These are phyloP conservation scores for Ochropacha duplaris DNA, from an alignment of 2,888 invertebrate genomes.

Conservation along the genomic window DNA sequence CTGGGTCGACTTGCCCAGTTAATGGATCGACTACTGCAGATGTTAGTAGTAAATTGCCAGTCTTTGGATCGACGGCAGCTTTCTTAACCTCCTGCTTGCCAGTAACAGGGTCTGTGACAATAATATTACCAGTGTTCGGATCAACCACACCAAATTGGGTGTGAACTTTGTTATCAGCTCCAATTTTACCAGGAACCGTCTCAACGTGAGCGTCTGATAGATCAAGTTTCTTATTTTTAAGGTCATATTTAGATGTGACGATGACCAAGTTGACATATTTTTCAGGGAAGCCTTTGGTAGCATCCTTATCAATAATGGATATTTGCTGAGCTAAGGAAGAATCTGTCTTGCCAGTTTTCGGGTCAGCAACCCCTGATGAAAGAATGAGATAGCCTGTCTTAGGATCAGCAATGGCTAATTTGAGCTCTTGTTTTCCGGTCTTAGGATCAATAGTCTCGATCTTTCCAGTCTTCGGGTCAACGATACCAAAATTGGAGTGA, in stretches of 20 bases:
- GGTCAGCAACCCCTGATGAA: slow-evolving; percentile 80
- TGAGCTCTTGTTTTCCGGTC: slow-evolving; percentile 82
- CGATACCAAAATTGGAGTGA: slow-evolving; percentile 78
- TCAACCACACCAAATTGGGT: slow-evolving; percentile 82
- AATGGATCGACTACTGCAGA: slow-evolving; percentile 81
- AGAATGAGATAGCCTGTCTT: slow-evolving; percentile 81
- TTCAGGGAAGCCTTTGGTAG: slow-evolving; percentile 52
- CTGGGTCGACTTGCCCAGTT: slow-evolving; percentile 74
- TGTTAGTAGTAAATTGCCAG: slow-evolving; percentile 78
- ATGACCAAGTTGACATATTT: slow-evolving; percentile 70
- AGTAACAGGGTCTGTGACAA: slow-evolving; percentile 80
- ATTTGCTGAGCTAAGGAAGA: slow-evolving; percentile 78
- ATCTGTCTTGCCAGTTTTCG: slow-evolving; percentile 81
- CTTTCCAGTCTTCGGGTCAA: slow-evolving; percentile 82
- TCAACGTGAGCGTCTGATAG: slow-evolving; percentile 71
- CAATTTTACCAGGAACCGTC: slow-evolving; percentile 54
- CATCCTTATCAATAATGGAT: slow-evolving; percentile 65
- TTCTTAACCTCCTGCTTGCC: slow-evolving; percentile 83
- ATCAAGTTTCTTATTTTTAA: slow-evolving; percentile 66
- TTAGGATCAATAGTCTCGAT: slow-evolving; percentile 80
- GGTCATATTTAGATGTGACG: slow-evolving; percentile 80
- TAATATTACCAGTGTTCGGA: slow-evolving; percentile 78
- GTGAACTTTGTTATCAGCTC: slow-evolving; percentile 74
- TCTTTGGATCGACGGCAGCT: slow-evolving; percentile 84
- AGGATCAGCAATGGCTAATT: slow-evolving; percentile 82